phyloP scores from a whole-genome alignment of 2,888 invertebrate genomes.

The Drosophila mercatorum region DNA sequence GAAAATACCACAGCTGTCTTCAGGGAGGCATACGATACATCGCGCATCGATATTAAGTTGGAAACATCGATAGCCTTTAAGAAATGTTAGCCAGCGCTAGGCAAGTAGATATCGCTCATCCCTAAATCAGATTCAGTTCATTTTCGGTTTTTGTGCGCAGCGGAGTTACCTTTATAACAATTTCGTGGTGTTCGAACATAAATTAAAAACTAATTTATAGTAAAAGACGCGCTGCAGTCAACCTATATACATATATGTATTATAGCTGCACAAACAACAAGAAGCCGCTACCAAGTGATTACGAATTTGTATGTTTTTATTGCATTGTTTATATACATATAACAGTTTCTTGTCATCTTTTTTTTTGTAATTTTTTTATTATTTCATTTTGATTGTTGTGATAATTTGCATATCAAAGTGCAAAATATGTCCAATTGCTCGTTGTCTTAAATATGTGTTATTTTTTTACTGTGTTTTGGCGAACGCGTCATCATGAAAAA shows the following conservation, averaged over 20 bases:
- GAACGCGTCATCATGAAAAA: constrained; percentile 56
- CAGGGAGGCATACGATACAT: not conserved
- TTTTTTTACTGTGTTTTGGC: constrained; percentile 33
- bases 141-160: constrained; percentile 57
- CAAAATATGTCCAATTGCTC: constrained; percentile 33
- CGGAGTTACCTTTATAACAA: constrained; percentile 36
- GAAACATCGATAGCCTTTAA: not conserved
- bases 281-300: constrained; percentile 57
- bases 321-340: constrained; percentile 29
- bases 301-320: constrained; percentile 58
- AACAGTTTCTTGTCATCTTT: constrained; percentile 16
- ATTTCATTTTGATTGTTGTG: constrained; percentile 29
- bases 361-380: constrained; percentile 6
- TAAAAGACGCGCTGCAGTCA: constrained; percentile 45
- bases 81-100: constrained; percentile 3
- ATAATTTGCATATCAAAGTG: constrained; percentile 21
- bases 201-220: constrained; percentile 38
- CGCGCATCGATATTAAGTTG: constrained; percentile 4
- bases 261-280: constrained; percentile 27
- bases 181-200: constrained; percentile 41
- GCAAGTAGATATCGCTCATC: constrained; percentile 30
- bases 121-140: constrained; percentile 48
- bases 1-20: not conserved
- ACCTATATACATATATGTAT: constrained; percentile 27
- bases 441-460: constrained; percentile 10